phyloP scores from a whole-genome alignment of 2,113 vertebrate species.

The Rhynchopsitta pachyrhyncha region DNA sequence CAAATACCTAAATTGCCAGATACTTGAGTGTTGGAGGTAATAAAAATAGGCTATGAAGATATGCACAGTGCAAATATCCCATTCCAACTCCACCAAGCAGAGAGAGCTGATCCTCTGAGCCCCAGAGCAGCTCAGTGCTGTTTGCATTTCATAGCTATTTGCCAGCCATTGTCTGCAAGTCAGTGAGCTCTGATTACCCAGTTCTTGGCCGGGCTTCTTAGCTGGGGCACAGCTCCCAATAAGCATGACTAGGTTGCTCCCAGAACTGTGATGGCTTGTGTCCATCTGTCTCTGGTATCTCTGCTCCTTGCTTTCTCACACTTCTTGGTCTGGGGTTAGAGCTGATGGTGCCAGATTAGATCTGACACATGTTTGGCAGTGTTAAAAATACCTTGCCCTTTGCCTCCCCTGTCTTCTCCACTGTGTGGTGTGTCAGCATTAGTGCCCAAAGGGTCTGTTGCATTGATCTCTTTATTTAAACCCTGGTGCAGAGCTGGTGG shows the following conservation, averaged over 20 bases:
- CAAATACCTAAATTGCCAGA: not conserved
- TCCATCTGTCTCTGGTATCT: not conserved
- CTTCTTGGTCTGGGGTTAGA: not conserved
- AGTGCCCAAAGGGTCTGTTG: not conserved
- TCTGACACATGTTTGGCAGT: not conserved
- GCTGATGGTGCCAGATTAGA: not conserved
- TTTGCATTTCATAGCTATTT: not conserved
- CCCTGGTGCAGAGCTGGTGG: not conserved
- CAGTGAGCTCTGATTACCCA: not conserved
- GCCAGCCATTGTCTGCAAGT: not conserved
- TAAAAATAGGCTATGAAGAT: not conserved
- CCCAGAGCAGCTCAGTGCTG: rapidly evolving
- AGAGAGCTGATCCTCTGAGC: not conserved
- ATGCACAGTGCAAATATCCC: not conserved
- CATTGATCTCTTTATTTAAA: not conserved
- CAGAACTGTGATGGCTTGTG: not conserved
- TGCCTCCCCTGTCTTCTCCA: not conserved
- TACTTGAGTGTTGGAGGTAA: not conserved
- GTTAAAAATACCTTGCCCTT: not conserved
- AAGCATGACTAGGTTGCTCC: not conserved
- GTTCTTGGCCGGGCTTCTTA: not conserved
- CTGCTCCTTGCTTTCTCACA: not conserved
- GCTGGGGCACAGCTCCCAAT: rapidly evolving
- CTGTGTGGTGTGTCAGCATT: not conserved
- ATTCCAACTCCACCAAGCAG: not conserved